phyloP scores from a whole-genome alignment of 1,140 invertebrate species.

The Vanessa atalanta region DNA sequence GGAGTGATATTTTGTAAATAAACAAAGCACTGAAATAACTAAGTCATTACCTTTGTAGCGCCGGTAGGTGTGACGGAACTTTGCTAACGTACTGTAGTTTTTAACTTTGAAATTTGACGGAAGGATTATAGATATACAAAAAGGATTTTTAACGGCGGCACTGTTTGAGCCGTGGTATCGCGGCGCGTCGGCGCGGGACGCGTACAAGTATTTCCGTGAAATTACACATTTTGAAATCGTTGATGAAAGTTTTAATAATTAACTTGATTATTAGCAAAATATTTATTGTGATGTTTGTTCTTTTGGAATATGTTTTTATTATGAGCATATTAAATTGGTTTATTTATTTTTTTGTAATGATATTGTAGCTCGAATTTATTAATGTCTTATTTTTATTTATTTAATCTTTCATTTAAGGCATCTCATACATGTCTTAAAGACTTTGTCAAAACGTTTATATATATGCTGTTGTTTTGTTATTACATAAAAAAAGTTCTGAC shows the following conservation, averaged over 20 bases:
- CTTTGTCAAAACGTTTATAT: too few species aligned
- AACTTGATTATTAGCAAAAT: too few species aligned
- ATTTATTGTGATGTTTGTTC: too few species aligned
- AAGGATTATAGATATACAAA: conserved; percentile 51
- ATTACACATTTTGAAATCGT: neutral
- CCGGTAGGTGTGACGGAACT: conserved; percentile 68
- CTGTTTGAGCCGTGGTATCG: conserved; percentile 39
- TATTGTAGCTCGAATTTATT: too few species aligned
- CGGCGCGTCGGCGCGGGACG: conserved; percentile 23
- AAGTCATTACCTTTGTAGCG: conserved; percentile 77
- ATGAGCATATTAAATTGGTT: too few species aligned
- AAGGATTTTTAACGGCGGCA: conserved; percentile 46
- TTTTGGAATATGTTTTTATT: too few species aligned
- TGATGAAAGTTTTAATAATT: neutral
- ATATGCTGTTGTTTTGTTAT: too few species aligned
- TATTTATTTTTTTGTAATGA: too few species aligned
- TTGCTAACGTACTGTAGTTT: conserved; percentile 49
- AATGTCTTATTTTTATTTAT: too few species aligned
- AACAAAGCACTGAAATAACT: conserved; percentile 79
- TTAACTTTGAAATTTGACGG: conserved; percentile 50
- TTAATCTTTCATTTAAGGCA: too few species aligned
- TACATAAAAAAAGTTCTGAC: too few species aligned
- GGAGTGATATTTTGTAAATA: conserved; percentile 81
- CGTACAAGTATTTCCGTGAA: neutral
- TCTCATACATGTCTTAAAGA: too few species aligned